phyloP scores from a whole-genome alignment of 2,888 invertebrate genomes.

The Phortica magna region DNA sequence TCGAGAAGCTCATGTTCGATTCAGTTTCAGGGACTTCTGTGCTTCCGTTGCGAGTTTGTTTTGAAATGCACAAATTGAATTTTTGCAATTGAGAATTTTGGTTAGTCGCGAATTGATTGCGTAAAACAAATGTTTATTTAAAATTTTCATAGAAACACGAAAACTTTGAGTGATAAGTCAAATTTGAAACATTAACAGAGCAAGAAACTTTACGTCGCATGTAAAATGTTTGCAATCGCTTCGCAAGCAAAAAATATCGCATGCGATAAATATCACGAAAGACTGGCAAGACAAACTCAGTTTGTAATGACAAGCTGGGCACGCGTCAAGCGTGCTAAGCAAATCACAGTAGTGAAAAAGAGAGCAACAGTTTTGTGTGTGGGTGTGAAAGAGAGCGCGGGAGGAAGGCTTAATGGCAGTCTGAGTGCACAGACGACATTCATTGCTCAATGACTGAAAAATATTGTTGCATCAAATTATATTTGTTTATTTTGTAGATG shows the following conservation, averaged over 20 bases:
- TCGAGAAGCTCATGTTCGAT: no score
- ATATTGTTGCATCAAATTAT: neutral
- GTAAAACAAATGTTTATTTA: no score
- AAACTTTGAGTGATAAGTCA: slow-evolving; percentile 8
- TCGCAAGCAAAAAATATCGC: neutral
- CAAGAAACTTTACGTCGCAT: neutral
- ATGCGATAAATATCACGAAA: neutral
- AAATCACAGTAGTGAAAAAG: neutral
- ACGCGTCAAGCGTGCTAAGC: neutral
- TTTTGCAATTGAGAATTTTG: no score
- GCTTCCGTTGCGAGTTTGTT: no score
- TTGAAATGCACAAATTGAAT: no score
- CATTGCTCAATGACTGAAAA: neutral
- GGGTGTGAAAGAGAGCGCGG: slow-evolving; percentile 16
- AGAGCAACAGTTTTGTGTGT: neutral
- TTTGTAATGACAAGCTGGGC: slow-evolving; percentile 8
- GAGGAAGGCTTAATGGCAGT: slow-evolving; percentile 19
- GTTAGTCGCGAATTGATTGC: no score
- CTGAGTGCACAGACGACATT: neutral
- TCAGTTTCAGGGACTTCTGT: no score
- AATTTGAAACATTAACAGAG: neutral
- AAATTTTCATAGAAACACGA: neutral
- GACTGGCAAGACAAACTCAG: neutral
- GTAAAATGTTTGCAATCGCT: neutral
- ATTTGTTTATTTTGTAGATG: slow-evolving; percentile 2